Evolutionary conservation across 2,113 vertebrate genomes (phyloP).

Genomic region (Machaerirhynchus nigripectus): DNA sequence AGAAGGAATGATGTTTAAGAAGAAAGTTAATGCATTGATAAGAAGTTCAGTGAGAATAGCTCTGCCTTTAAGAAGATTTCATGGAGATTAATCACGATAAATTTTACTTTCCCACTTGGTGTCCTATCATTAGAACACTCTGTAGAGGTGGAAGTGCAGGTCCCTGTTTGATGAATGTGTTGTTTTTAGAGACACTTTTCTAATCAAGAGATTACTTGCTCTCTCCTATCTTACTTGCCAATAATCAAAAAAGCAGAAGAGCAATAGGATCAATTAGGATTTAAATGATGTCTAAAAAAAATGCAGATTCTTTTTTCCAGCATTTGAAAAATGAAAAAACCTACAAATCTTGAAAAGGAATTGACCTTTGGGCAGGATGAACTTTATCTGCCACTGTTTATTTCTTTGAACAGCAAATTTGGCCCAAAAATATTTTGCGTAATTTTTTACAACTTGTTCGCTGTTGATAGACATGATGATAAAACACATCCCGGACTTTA

Average conservation of each 20-base stretch:
- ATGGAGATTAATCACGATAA: not conserved
- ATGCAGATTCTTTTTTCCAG: not conserved
- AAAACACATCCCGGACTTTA: not conserved
- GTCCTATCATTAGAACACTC: not conserved
- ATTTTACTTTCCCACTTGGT: not conserved
- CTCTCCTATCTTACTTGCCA: not conserved
- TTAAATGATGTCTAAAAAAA: not conserved
- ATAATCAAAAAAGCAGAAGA: not conserved
- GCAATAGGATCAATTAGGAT: not conserved
- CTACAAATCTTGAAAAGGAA: not conserved
- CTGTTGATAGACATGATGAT: not conserved
- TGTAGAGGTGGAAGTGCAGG: not conserved
- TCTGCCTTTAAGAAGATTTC: not conserved
- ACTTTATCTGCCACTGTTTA: not conserved
- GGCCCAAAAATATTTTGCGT: not conserved
- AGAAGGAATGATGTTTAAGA: not conserved
- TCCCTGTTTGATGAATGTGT: not conserved
- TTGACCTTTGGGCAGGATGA: not conserved
- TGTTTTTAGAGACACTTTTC: not conserved
- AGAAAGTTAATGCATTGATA: not conserved
- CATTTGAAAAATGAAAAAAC: not conserved
- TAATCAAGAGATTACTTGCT: not conserved
- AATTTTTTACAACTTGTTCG: not conserved
- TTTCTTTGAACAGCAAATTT: not conserved
- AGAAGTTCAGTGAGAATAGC: not conserved